Percentiles rank a stretch among this genome's conserved stretches.
phyloP scores from a whole-genome alignment of 2,888 invertebrate species.

The Tenthredo scrophulariae region DNA sequence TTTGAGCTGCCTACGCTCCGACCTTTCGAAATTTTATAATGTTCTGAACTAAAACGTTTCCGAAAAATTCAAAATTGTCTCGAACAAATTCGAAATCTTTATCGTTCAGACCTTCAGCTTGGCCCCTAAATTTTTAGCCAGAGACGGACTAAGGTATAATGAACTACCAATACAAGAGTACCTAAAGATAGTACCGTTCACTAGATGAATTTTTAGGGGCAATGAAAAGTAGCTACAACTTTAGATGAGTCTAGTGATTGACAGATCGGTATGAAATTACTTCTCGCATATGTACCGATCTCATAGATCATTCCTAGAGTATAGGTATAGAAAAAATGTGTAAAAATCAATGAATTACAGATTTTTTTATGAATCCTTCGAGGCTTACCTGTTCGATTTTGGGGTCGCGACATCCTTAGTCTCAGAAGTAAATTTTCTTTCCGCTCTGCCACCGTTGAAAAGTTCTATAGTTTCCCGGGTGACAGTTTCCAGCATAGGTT shows the following conservation, averaged over 20 bases:
- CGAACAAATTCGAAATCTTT: too few relatives aligned
- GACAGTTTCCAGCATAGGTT: slow-evolving; percentile 83
- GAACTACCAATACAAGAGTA: neutral
- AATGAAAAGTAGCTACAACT: neutral
- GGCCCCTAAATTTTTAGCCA: neutral
- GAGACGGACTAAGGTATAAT: neutral
- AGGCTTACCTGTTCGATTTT: slow-evolving; percentile 74
- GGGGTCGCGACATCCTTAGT: slow-evolving; percentile 80
- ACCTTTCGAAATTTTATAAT: too few relatives aligned
- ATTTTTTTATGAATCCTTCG: slow-evolving; percentile 2
- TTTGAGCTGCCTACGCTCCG: too few relatives aligned
- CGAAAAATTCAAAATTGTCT: too few relatives aligned
- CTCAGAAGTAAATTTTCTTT: slow-evolving; percentile 83
- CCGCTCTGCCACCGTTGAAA: slow-evolving; percentile 83
- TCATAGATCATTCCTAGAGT: neutral
- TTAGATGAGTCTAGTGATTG: neutral
- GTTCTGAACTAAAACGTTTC: too few relatives aligned
- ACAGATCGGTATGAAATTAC: neutral
- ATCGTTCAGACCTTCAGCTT: too few relatives aligned
- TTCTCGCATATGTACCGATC: neutral
- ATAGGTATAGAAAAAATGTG: neutral
- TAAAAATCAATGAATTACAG: neutral
- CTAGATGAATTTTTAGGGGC: neutral
- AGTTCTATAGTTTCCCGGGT: slow-evolving; percentile 85
- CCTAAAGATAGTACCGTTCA: neutral